phyloP scores from a whole-genome alignment of 2,888 invertebrate species.

The Zhengitettix transpicula region DNA sequence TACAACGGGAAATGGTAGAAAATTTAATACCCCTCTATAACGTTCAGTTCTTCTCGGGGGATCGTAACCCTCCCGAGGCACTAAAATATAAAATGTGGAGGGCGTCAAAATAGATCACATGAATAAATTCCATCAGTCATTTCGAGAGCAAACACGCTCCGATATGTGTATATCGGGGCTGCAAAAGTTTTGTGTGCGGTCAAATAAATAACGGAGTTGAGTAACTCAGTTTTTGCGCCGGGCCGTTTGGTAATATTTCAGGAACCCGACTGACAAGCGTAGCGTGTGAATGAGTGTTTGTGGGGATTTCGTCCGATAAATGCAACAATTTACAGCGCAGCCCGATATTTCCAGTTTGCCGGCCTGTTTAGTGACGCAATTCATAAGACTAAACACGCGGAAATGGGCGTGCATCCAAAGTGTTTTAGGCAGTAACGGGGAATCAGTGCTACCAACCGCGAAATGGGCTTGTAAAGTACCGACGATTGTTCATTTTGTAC shows the following conservation, averaged over 20 bases:
- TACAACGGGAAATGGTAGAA: neutral
- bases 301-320: too few species aligned
- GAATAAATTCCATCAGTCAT: constrained; percentile 1
- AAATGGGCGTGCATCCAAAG: too few species aligned
- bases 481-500: too few species aligned
- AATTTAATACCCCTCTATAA: neutral
- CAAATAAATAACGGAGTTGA: neutral
- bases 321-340: too few species aligned
- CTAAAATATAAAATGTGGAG: constrained; percentile 1
- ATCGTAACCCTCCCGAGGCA: neutral
- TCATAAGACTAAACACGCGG: too few species aligned
- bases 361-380: too few species aligned
- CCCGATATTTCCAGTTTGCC: too few species aligned
- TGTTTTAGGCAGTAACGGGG: too few species aligned
- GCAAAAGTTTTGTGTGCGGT: neutral
- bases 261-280: too few species aligned
- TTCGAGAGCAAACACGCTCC: neutral
- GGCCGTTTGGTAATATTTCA: neutral
- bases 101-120: constrained; percentile 1
- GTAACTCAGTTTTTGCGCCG: neutral
- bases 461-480: too few species aligned
- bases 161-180: neutral
- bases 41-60: neutral
- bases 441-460: too few species aligned
- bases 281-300: too few species aligned